phyloP scores from a whole-genome alignment of 2,797 vertebrate genomes.

The Loriculus beryllinus region DNA sequence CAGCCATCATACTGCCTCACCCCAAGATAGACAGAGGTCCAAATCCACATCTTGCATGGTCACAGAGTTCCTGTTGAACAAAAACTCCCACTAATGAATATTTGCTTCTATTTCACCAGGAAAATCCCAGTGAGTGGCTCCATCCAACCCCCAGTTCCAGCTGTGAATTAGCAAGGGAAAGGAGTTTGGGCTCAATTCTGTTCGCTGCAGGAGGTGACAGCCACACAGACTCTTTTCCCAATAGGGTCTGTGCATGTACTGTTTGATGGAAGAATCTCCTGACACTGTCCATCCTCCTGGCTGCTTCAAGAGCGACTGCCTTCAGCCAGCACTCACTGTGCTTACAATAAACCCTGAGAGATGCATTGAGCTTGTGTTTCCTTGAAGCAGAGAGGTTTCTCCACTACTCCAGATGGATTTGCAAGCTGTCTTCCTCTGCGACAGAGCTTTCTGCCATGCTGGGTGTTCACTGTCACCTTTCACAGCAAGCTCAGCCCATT shows the following conservation, averaged over 20 bases:
- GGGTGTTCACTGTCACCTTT: not conserved
- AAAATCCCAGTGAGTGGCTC: not conserved
- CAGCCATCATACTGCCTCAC: not conserved
- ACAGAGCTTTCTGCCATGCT: not conserved
- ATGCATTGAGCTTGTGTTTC: not conserved
- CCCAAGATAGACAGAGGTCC: not conserved
- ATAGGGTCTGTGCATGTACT: rapidly evolving
- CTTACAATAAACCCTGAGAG: not conserved
- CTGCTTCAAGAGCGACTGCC: not conserved
- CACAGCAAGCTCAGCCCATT: not conserved
- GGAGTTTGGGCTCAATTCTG: not conserved
- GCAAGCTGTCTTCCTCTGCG: not conserved
- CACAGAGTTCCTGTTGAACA: not conserved
- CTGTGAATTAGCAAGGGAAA: not conserved
- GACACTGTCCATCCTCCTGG: not conserved
- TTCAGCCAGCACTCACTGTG: not conserved
- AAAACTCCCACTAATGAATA: not conserved
- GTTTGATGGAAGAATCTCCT: not conserved
- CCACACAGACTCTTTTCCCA: not conserved
- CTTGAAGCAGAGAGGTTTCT: not conserved
- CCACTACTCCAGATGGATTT: not conserved
- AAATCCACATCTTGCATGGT: not conserved
- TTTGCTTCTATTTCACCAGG: not conserved
- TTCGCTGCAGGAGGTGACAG: not conserved
- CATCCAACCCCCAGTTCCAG: not conserved